A percentile compares a stretch with the other conserved stretches of the same genome.
Conservation (phyloP, 2,888 invertebrate species). For the Cheilosia pagana region DNA sequence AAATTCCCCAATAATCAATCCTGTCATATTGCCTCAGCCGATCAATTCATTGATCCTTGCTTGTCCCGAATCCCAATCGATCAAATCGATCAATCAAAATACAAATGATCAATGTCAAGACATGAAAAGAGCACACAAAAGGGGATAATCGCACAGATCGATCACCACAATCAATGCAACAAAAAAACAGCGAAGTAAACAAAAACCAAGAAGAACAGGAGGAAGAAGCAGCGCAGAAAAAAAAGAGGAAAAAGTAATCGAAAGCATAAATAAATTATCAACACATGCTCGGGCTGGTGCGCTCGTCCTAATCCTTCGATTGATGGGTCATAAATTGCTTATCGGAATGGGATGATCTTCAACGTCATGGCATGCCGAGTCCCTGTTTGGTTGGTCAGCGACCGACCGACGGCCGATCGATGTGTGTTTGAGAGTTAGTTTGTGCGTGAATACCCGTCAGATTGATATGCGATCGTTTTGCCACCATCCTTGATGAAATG, state of each 20-base stretch:
- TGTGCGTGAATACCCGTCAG: conserved; percentile 31
- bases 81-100: conserved; percentile 62
- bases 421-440: conserved; percentile 13
- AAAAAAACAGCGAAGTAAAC: conserved; percentile 11
- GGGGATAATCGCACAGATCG: conserved; percentile 35
- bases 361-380: conserved; percentile 37
- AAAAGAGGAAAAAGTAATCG: background rate
- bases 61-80: conserved; percentile 13
- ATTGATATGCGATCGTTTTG: conserved; percentile 48
- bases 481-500: conserved; percentile 56
- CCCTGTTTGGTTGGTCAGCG: background rate
- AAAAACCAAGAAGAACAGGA: background rate
- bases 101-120: conserved; percentile 53
- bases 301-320: conserved; percentile 49
- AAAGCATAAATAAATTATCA: conserved; percentile 48
- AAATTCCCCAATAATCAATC: conserved; percentile 36
- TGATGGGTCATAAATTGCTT: conserved; percentile 62
- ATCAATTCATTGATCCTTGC: conserved; percentile 34
- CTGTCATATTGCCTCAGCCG: conserved; percentile 28
- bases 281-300: conserved; percentile 32
- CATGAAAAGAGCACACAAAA: conserved; percentile 15
- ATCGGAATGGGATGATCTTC: conserved; percentile 56
- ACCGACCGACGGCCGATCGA: background rate
- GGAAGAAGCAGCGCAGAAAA: background rate
- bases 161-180: conserved; percentile 17